phyloP scores from a whole-genome alignment of 2,797 vertebrate species.

The Gymnoscopelus microlampas region DNA sequence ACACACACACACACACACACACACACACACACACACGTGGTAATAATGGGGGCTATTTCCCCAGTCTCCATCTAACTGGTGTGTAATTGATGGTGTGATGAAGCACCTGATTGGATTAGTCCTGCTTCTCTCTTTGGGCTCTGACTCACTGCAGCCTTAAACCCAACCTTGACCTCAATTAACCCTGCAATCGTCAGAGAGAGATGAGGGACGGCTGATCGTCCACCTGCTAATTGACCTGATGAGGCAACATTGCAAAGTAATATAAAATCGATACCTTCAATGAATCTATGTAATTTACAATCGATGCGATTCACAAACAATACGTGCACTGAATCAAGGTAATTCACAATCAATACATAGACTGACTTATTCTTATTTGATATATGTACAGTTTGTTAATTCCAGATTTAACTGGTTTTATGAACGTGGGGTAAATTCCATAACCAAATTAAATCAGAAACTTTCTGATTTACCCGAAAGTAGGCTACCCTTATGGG shows the following conservation, averaged over 20 bases:
- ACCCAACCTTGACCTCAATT: conserved; percentile 85
- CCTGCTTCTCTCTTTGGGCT: conserved; percentile 63
- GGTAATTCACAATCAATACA: too few species aligned
- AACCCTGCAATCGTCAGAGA: conserved; percentile 71
- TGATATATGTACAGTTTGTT: too few species aligned
- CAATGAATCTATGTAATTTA: too few species aligned
- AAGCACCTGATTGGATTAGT: conserved; percentile 83
- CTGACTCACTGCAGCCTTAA: conserved; percentile 71
- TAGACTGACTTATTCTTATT: too few species aligned
- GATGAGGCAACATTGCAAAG: conserved; percentile 59
- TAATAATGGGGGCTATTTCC: conserved; percentile 68
- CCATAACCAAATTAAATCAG: too few species aligned
- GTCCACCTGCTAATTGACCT: conserved; percentile 74
- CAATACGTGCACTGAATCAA: conserved; percentile 31
- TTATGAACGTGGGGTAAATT: too few species aligned
- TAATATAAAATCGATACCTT: conserved; percentile 1
- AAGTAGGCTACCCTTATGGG: too few species aligned
- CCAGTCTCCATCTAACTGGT: conserved; percentile 75
- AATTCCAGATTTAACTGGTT: too few species aligned
- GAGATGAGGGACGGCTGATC: conserved; percentile 74
- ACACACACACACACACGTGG: conserved; percentile 16
- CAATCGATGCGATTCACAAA: conserved; percentile 10
- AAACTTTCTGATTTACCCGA: too few species aligned
- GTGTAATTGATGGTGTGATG: conserved; percentile 79
- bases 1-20: conserved; percentile 12